Conservation (phyloP, 1,140 invertebrate species). For the Nebria ingens region DNA sequence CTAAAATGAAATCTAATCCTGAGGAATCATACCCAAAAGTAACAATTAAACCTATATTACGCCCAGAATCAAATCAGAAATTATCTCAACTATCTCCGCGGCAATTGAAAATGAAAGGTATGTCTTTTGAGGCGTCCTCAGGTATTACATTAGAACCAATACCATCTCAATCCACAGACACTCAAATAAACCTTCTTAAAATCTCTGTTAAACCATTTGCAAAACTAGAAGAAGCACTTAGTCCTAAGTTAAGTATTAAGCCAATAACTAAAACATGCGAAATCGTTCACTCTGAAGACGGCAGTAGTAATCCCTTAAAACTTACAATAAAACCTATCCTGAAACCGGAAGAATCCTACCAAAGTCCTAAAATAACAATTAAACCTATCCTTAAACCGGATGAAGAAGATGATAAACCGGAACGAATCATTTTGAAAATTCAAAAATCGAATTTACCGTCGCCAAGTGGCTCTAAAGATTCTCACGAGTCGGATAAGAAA, state of each 20-base stretch:
- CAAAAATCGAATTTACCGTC: conserved; percentile 22
- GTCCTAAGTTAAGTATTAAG: conserved; percentile 29
- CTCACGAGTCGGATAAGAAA: conserved; percentile 25
- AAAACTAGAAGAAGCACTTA: conserved; percentile 21
- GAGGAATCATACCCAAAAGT: conserved; percentile 27
- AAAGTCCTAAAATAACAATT: conserved; percentile 10
- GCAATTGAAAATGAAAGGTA: not conserved
- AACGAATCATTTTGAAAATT: conserved; percentile 33
- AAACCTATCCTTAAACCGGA: conserved; percentile 19
- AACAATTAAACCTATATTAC: conserved; percentile 28
- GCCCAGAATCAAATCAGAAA: conserved; percentile 20
- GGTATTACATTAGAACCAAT: not conserved
- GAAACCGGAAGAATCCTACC: not conserved
- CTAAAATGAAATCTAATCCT: conserved; percentile 14
- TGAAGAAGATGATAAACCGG: conserved; percentile 19
- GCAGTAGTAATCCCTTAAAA: not conserved
- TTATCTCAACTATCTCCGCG: not conserved
- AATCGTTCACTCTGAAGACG: not conserved
- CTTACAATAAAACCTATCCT: conserved; percentile 8
- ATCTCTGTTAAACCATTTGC: not conserved
- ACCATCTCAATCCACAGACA: not conserved
- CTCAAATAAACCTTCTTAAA: not conserved
- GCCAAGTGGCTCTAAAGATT: not conserved
- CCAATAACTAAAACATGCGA: conserved; percentile 21
- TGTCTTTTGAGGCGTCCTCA: not conserved